Conservation (phyloP, 2,888 invertebrate genomes). For the Nasonia oneida region DNA sequence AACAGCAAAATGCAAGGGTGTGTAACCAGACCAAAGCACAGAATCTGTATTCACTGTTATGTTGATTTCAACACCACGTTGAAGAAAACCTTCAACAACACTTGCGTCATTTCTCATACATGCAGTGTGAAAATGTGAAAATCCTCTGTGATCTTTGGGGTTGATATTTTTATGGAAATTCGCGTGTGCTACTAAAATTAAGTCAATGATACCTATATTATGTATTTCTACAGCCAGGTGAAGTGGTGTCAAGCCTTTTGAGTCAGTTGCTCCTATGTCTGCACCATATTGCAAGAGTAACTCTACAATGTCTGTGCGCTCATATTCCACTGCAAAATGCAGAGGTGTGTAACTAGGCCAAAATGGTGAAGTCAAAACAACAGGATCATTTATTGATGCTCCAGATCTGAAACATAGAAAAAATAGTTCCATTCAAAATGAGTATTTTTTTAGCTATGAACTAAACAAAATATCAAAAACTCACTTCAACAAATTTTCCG, state of each 20-base stretch:
- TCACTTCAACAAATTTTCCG: slow-evolving; percentile 22
- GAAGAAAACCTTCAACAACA: neutral
- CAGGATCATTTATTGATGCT: slow-evolving; percentile 8
- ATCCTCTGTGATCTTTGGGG: neutral
- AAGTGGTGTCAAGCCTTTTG: slow-evolving; percentile 39
- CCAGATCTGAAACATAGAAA: neutral
- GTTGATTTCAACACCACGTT: slow-evolving; percentile 10
- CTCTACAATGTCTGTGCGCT: neutral
- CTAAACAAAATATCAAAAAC: neutral
- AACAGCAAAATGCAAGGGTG: slow-evolving; percentile 45
- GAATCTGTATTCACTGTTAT: slow-evolving; percentile 1
- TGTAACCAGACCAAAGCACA: neutral
- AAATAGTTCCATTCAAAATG: neutral
- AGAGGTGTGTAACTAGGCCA: slow-evolving; percentile 28
- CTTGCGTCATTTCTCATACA: neutral
- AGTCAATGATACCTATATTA: neutral
- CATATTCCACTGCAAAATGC: slow-evolving; percentile 15
- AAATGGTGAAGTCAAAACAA: slow-evolving; percentile 18
- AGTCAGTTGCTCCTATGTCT: slow-evolving; percentile 2
- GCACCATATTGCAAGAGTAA: slow-evolving; percentile 26
- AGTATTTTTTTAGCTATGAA: neutral
- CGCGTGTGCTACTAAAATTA: neutral
- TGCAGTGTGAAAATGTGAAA: slow-evolving; percentile 22
- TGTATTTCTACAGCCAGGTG: slow-evolving; percentile 31
- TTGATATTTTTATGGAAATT: neutral